phyloP scores from a whole-genome alignment of 2,797 vertebrate genomes.

The Urocyon cinereoargenteus region DNA sequence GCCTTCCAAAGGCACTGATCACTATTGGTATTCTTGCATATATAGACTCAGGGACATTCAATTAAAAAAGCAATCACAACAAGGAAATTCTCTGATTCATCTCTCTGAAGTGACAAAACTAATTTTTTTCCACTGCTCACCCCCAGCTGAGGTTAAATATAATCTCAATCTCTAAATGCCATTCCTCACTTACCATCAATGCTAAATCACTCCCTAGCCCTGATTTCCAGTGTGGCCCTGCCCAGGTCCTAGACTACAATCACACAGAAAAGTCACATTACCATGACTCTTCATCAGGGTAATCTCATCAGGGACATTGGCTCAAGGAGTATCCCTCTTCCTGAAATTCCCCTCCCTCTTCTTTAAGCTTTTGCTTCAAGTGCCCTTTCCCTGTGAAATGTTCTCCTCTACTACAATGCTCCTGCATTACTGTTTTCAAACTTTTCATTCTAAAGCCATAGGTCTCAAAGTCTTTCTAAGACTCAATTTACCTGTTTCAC shows the following conservation, averaged over 20 bases:
- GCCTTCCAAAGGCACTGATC: not conserved
- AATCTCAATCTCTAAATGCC: not conserved
- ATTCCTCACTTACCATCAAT: not conserved
- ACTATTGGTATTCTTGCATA: not conserved
- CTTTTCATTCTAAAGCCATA: not conserved
- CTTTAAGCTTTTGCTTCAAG: slow-evolving; percentile 17
- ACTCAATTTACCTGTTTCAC: not conserved
- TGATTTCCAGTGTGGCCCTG: not conserved
- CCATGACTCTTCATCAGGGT: not conserved
- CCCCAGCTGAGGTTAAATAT: not conserved
- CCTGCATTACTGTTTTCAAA: not conserved
- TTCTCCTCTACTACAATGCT: not conserved
- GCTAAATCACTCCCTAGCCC: no score
- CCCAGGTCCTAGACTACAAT: not conserved
- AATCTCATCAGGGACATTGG: not conserved
- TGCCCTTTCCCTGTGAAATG: not conserved
- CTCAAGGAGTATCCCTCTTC: not conserved
- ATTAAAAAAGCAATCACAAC: not conserved
- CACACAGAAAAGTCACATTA: not conserved
- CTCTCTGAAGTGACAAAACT: not conserved
- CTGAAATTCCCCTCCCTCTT: slow-evolving; percentile 1
- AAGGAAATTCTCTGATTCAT: not conserved
- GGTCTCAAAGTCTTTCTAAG: not conserved
- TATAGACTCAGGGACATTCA: not conserved
- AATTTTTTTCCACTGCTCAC: not conserved